Conservation (phyloP, 2,797 vertebrate genomes). For the Microctenopoma stevenorrisi region DNA sequence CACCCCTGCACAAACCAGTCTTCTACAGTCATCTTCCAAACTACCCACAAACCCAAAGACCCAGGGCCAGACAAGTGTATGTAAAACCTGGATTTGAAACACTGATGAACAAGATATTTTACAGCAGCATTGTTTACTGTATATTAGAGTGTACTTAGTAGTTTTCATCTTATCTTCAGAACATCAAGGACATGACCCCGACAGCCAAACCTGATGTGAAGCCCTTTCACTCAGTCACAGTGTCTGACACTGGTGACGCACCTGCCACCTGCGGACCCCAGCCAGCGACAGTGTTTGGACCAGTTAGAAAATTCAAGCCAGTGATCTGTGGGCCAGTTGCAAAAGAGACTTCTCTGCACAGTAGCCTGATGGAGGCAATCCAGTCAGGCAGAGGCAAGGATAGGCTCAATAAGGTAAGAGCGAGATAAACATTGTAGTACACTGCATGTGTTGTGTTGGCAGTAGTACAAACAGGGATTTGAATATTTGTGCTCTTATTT, state of each 20-base stretch:
- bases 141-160: conserved; percentile 10
- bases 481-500: conserved; percentile 30
- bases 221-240: conserved; percentile 43
- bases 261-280: conserved; percentile 56
- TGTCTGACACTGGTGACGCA: conserved; percentile 23
- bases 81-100: conserved; percentile 24
- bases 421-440: neutral
- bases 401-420: conserved; percentile 90
- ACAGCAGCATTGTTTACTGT: neutral
- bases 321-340: conserved; percentile 86
- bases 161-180: conserved; percentile 39
- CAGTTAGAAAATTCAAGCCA: conserved; percentile 92
- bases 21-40: conserved; percentile 47
- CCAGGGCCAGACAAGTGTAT: conserved; percentile 51
- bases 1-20: conserved; percentile 27
- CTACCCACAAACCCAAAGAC: conserved; percentile 43
- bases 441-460: neutral
- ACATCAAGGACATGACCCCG: conserved; percentile 24
- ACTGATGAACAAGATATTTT: neutral
- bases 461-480: neutral
- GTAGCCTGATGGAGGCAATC: conserved; percentile 94
- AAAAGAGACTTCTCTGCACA: conserved; percentile 90
- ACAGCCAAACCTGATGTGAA: conserved; percentile 65
- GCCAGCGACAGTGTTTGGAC: conserved; percentile 87
- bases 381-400: conserved; percentile 88